Percentiles rank a stretch among this genome's conserved stretches.
These are phyloP conservation scores for Drosophila paracracens DNA, from an alignment of 2,888 invertebrate genomes.

Conservation along the genomic window DNA sequence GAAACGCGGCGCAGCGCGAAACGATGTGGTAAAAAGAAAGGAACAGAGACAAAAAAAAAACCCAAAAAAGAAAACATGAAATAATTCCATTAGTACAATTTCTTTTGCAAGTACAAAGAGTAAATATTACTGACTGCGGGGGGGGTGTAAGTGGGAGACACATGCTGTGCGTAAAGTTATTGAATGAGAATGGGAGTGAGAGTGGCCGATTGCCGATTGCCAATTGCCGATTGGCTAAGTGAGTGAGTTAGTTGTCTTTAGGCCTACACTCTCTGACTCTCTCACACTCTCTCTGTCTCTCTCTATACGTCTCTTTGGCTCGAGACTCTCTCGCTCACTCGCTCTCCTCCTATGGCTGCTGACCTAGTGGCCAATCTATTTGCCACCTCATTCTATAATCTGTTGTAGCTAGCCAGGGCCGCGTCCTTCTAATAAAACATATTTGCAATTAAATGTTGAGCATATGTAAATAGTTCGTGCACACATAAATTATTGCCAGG, in stretches of 20 bases:
- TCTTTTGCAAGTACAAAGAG: constrained; percentile 84
- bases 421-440: constrained; percentile 15
- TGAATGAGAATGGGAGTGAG: constrained; percentile 9
- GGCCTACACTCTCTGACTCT: constrained; percentile 1
- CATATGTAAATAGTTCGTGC: constrained; percentile 64
- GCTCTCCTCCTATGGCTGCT: constrained; percentile 14
- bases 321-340: not conserved
- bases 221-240: not conserved
- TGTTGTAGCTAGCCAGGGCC: not conserved
- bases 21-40: constrained; percentile 3
- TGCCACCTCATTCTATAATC: not conserved
- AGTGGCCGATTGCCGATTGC: not conserved
- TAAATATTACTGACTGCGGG: constrained; percentile 66
- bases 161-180: constrained; percentile 43
- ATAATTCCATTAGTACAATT: constrained; percentile 84
- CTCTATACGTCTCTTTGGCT: not conserved
- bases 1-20: constrained; percentile 52
- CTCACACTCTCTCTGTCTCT: not conserved
- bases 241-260: constrained; percentile 6
- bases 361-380: constrained; percentile 44
- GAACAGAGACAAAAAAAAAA: constrained; percentile 7
- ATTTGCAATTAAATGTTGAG: constrained; percentile 62
- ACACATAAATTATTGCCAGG: constrained; percentile 61
- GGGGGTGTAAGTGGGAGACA: not conserved
- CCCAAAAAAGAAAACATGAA: constrained; percentile 66